These are phyloP conservation scores for Callaeas wilsoni DNA, from an alignment of 2,113 vertebrate genomes.

Conservation along the genomic window DNA sequence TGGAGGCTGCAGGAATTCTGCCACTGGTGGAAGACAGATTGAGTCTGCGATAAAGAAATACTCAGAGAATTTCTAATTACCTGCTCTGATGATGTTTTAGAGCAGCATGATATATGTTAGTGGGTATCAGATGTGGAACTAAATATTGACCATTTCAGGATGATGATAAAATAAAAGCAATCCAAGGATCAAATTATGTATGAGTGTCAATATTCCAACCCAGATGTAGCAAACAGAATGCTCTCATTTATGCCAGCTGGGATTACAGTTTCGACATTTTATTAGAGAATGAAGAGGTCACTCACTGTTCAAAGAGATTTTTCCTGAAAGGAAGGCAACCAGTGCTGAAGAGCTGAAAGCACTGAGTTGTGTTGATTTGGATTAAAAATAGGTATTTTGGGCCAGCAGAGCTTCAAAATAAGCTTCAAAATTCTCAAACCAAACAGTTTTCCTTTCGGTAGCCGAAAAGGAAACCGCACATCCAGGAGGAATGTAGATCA, in stretches of 20 bases:
- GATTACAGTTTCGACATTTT: neutral
- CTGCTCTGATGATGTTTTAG: neutral
- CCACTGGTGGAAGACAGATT: neutral
- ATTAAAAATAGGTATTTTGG: conserved; percentile 74
- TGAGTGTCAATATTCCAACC: neutral
- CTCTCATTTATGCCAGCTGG: neutral
- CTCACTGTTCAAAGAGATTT: conserved; percentile 45
- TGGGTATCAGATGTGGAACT: neutral
- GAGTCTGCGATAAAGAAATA: neutral
- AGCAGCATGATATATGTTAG: neutral
- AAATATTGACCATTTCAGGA: neutral
- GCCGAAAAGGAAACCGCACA: conserved; percentile 77
- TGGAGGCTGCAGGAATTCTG: neutral
- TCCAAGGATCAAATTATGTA: neutral
- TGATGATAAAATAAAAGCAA: neutral
- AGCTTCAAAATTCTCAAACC: conserved; percentile 74
- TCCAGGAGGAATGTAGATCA: conserved; percentile 81
- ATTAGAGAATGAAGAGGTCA: neutral
- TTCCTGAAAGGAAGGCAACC: conserved; percentile 60
- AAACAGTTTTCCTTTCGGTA: conserved; percentile 78
- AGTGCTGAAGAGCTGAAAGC: conserved; percentile 41
- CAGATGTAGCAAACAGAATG: neutral
- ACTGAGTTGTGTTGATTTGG: conserved; percentile 44
- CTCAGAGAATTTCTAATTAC: neutral
- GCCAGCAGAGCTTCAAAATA: conserved; percentile 71